Evolutionary conservation across 2,888 invertebrate genomes (phyloP), one percentile per base, ranked within the genome.

Genomic region (Choreutis nemorana): DNA sequence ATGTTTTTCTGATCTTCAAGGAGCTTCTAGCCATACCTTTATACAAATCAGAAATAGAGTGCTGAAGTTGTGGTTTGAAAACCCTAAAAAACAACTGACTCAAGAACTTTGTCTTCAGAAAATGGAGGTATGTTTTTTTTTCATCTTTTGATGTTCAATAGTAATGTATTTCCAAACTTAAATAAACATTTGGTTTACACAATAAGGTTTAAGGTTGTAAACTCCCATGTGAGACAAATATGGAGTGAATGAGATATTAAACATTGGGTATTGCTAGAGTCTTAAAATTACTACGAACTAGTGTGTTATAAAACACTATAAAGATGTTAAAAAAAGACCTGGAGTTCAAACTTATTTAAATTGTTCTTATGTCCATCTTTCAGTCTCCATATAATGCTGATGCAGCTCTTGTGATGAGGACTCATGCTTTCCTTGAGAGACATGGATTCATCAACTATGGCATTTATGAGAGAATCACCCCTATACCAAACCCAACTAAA

Each of bases 381-480:
- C 82, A 67, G 72, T 82, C 91, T 4, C 97, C 98, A 0, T 98
- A 94, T 53, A 96, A 97, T 63, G 94, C 92, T 54, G 97, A 98
- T 67, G 86, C 88, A 3, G 85, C 86, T 5, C 68, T 98, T 12
- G 85, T 96, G 2, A 83, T 87, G 55, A 84, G 97, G 40, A 85
- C 94, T 15, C 95, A 95, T 71, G 89, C 91, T 1, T 99, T 92
- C 64, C 79, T 99, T 20, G 94, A 97, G 54, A 84, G 99, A 24
- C 94, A 97, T 66, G 97, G 98, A 2, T 95, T 92, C 50, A 96
- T 99, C 38, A 99, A 99, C 75, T 98, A 94, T 79, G 99, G 99
- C 0, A 89, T 97, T 28, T 99, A 94, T 66, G 94, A 95, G 58
- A 82, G 94, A 20, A 65, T 91, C 3, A 90, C 90, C 53, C 87